Percentiles rank a stretch among this genome's conserved stretches.
Conservation (phyloP, 2,888 invertebrate species). For the Neria commutata region DNA sequence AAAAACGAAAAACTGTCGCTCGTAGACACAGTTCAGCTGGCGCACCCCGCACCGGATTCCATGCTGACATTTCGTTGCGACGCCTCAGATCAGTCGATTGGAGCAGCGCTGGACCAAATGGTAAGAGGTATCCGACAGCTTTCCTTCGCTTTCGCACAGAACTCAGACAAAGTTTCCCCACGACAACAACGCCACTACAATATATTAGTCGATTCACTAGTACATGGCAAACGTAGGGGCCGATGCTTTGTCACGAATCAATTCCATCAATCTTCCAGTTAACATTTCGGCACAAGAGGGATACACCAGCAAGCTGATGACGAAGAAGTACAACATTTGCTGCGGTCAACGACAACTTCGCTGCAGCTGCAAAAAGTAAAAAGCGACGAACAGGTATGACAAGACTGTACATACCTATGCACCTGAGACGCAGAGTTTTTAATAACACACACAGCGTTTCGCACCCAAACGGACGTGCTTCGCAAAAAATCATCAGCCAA, state of each 20-base stretch:
- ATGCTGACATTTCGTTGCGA: no score
- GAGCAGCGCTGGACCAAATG: no score
- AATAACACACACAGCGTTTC: no score
- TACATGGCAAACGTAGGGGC: slow-evolving; percentile 21
- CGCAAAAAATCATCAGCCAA: slow-evolving; percentile 13
- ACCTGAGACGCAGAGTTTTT: no score
- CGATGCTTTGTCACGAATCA: slow-evolving; percentile 24
- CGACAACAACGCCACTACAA: slow-evolving; percentile 26
- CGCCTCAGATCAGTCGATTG: no score
- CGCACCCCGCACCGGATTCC: no score
- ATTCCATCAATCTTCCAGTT: slow-evolving; percentile 7
- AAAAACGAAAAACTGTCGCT: no score
- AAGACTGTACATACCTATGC: no score
- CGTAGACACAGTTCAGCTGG: no score
- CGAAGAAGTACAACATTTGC: slow-evolving; percentile 11
- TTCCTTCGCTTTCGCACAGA: no score
- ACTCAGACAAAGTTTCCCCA: no score
- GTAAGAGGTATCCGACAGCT: slow-evolving; percentile 23
- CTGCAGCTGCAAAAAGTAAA: slow-evolving; percentile 11
- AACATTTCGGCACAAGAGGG: slow-evolving; percentile 13
- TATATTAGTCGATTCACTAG: slow-evolving; percentile 27
- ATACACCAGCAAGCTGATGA: slow-evolving; percentile 20
- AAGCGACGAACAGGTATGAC: slow-evolving; percentile 16
- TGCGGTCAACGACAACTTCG: slow-evolving; percentile 11
- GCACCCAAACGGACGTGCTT: no score